Evolutionary conservation across 1,140 invertebrate genomes (phyloP).

Genomic region (Arctopsyche grandis): DNA sequence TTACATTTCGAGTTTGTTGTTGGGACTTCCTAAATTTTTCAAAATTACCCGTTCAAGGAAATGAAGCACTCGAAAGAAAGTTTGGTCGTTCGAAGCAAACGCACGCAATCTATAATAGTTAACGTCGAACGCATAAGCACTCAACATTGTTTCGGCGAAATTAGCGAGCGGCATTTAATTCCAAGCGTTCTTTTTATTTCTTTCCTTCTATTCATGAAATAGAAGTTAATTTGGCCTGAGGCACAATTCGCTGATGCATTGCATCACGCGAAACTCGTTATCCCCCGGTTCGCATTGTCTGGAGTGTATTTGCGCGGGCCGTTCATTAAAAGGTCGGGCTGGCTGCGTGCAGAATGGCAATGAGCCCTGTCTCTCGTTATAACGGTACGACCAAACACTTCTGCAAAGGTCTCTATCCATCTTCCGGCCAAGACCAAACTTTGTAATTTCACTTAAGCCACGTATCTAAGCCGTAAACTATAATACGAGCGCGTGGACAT

Average conservation of each 20-base stretch:
- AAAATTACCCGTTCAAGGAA: too few relatives aligned
- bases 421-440: background rate
- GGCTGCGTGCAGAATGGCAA: constrained; percentile 26
- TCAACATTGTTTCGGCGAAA: too few relatives aligned
- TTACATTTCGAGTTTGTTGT: too few relatives aligned
- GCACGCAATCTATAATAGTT: too few relatives aligned
- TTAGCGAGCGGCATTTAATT: background rate
- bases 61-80: too few relatives aligned
- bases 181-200: background rate
- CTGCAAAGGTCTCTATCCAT: constrained; percentile 9
- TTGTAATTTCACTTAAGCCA: constrained; percentile 28
- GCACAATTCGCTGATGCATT: constrained; percentile 26
- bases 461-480: background rate
- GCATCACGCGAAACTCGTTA: constrained; percentile 31
- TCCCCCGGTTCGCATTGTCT: constrained; percentile 23
- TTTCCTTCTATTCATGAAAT: too few relatives aligned
- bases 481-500: background rate
- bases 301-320: constrained; percentile 30
- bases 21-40: too few relatives aligned
- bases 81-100: too few relatives aligned
- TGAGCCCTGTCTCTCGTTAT: constrained; percentile 21
- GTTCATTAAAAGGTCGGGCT: constrained; percentile 34
- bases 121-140: too few relatives aligned
- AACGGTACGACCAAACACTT: background rate
- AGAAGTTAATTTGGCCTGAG: constrained; percentile 2